phyloP scores from a whole-genome alignment of 2,797 vertebrate species.

The Cryptoprocta ferox region DNA sequence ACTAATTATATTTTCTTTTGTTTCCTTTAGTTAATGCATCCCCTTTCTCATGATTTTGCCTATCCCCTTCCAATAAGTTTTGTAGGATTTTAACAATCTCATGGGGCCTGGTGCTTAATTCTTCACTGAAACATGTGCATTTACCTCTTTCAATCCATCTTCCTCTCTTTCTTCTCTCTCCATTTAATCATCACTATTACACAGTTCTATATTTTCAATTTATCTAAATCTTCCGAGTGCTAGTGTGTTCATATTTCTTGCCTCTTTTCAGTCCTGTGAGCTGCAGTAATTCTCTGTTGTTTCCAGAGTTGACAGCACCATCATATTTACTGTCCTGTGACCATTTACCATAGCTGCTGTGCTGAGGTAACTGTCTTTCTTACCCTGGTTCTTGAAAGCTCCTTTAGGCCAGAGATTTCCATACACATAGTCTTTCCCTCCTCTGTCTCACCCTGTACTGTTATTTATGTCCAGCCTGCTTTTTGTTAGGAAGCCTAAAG shows the following conservation, averaged over 20 bases:
- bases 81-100: slow-evolving; percentile 52
- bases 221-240: slow-evolving; percentile 32
- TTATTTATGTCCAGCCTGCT: not conserved
- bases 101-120: slow-evolving; percentile 40
- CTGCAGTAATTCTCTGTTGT: slow-evolving; percentile 45
- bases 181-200: slow-evolving; percentile 56
- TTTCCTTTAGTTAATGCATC: slow-evolving; percentile 28
- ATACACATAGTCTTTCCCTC: not conserved
- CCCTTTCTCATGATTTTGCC: not conserved
- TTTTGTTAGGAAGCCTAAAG: not conserved
- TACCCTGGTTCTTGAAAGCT: not conserved
- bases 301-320: not conserved
- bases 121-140: not conserved
- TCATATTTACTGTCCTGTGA: not conserved
- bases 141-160: slow-evolving; percentile 34
- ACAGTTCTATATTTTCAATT: slow-evolving; percentile 35
- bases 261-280: slow-evolving; percentile 28
- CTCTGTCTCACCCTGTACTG: not conserved
- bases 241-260: slow-evolving; percentile 41
- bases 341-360: not conserved
- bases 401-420: not conserved
- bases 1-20: slow-evolving; percentile 40
- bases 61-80: slow-evolving; percentile 42
- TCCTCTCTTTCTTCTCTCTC: not conserved
- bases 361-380: not conserved